Evolutionary conservation across 2,113 vertebrate genomes (phyloP).

Genomic region (Aptenodytes patagonicus): DNA sequence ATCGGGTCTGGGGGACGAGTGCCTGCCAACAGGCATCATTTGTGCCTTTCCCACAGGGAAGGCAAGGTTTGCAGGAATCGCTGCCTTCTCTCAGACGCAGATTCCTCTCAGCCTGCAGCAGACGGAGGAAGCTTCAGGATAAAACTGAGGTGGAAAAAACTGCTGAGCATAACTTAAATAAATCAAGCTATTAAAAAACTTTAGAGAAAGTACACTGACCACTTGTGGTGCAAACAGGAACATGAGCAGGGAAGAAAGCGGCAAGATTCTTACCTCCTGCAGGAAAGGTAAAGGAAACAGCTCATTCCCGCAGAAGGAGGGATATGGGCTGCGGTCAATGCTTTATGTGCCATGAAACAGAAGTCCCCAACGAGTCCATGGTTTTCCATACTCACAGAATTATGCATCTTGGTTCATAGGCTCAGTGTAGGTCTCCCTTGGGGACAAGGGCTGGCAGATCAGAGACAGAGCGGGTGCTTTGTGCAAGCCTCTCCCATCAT

Average conservation of each 20-base stretch:
- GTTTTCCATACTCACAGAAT: background rate
- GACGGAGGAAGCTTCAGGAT: background rate
- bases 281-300: background rate
- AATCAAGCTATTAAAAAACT: background rate
- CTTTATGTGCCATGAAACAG: background rate
- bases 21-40: background rate
- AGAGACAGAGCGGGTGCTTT: background rate
- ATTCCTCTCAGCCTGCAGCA: background rate
- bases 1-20: background rate
- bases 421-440: background rate
- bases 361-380: accelerated
- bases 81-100: background rate
- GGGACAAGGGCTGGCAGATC: background rate
- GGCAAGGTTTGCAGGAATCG: background rate
- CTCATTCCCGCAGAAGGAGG: background rate
- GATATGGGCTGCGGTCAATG: accelerated
- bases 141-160: background rate
- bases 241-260: background rate
- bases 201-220: background rate
- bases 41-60: background rate
- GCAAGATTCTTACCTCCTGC: background rate
- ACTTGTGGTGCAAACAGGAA: background rate
- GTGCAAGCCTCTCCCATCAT: background rate
- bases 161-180: background rate
- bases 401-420: background rate